phyloP scores from a whole-genome alignment of 1,140 invertebrate species.

The Hyposmocoma kahamanoa region DNA sequence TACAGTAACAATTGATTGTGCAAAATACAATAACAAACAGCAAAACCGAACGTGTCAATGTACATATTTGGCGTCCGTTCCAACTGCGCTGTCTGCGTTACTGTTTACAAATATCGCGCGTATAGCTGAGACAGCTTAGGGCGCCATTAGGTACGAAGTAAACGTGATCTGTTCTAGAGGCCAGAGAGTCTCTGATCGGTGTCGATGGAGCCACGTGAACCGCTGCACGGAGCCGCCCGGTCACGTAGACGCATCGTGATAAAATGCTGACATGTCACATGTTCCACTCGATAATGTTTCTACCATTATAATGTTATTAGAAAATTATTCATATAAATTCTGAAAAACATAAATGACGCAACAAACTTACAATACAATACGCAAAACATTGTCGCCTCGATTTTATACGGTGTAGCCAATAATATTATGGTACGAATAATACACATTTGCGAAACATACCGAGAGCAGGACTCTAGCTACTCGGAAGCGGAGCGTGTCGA shows the following conservation, averaged over 20 bases:
- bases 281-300: conserved; percentile 18
- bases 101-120: background rate
- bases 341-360: no score
- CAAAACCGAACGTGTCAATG: no score
- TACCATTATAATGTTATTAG: no score
- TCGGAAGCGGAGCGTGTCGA: conserved; percentile 56
- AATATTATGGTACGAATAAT: no score
- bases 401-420: no score
- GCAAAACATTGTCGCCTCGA: no score
- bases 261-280: conserved; percentile 9
- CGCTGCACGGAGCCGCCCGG: conserved; percentile 5
- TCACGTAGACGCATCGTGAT: conserved; percentile 24
- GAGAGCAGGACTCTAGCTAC: conserved; percentile 44
- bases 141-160: background rate
- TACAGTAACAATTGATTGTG: no score
- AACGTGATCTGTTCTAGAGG: conserved; percentile 36
- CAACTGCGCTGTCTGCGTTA: background rate
- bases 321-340: no score
- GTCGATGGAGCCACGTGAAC: conserved; percentile 32
- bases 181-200: conserved; percentile 36
- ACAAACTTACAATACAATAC: no score
- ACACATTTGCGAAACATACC: conserved; percentile 45
- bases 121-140: background rate
- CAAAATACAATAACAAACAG: no score
- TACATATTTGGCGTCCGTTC: background rate